These are phyloP conservation scores for Marmota monax DNA, from an alignment of 2,113 vertebrate genomes.

Conservation along the genomic window DNA sequence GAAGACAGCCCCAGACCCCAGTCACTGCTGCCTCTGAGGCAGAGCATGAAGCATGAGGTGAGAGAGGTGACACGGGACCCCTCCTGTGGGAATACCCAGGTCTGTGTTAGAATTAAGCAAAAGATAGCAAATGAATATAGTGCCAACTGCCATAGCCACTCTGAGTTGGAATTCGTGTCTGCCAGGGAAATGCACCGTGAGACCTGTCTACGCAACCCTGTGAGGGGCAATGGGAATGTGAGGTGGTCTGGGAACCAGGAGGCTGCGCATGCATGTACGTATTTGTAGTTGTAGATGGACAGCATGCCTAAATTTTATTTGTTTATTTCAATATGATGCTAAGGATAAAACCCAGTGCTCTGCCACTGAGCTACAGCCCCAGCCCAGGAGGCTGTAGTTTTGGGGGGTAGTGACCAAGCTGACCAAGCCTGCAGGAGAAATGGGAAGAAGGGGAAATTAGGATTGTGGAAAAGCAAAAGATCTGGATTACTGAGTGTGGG, in stretches of 20 bases:
- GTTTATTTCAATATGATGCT: no score
- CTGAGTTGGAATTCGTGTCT: not conserved
- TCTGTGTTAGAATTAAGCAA: not conserved
- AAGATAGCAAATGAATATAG: not conserved
- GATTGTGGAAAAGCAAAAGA: not conserved
- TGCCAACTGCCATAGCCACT: no score
- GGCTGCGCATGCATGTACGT: no score
- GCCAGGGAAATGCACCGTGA: not conserved
- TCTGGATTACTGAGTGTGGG: not conserved
- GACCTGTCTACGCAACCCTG: not conserved
- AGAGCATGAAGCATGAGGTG: not conserved
- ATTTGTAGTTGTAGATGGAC: no score
- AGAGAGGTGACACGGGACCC: not conserved
- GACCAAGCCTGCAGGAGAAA: not conserved
- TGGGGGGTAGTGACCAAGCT: not conserved
- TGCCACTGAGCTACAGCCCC: no score
- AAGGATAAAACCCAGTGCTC: no score
- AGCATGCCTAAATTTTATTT: no score
- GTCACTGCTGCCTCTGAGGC: not conserved
- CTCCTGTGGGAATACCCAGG: not conserved
- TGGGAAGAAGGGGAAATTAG: not conserved
- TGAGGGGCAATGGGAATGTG: rapidly evolving
- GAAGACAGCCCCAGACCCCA: not conserved
- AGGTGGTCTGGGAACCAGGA: not conserved
- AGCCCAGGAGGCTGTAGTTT: not conserved